Conservation (phyloP, 1,140 invertebrate genomes). For the Phymastichus coffea region DNA sequence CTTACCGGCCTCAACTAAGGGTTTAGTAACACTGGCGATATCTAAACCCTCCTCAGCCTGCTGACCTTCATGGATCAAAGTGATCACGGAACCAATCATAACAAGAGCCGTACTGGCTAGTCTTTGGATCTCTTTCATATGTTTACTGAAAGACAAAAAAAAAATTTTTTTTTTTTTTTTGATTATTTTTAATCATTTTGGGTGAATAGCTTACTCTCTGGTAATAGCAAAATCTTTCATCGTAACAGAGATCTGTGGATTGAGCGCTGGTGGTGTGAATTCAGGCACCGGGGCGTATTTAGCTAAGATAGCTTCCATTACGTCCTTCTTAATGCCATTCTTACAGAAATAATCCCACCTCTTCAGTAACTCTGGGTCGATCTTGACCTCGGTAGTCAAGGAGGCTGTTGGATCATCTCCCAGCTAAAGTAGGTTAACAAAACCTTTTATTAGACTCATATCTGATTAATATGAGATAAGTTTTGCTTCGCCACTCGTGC, state of each 20-base stretch:
- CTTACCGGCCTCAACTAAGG: not conserved
- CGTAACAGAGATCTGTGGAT: not conserved
- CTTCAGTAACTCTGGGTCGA: not conserved
- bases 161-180: too few species aligned
- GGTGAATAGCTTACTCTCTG: too few species aligned
- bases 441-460: too few species aligned
- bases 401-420: slow-evolving; percentile 4
- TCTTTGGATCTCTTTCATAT: not conserved
- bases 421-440: too few species aligned
- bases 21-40: not conserved
- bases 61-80: not conserved
- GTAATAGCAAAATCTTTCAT: slow-evolving; percentile 9
- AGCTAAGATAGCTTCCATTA: not conserved
- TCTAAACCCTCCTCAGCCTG: not conserved
- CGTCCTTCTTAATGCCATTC: not conserved
- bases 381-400: not conserved
- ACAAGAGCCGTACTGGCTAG: not conserved
- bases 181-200: too few species aligned
- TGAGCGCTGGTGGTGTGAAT: slow-evolving; percentile 3
- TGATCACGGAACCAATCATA: not conserved
- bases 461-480: too few species aligned
- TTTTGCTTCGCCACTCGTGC: too few species aligned
- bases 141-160: too few species aligned
- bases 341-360: slow-evolving; percentile 9
- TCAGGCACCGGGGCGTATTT: not conserved